phyloP scores from a whole-genome alignment of 2,113 vertebrate species.

The Caranx ignobilis region DNA sequence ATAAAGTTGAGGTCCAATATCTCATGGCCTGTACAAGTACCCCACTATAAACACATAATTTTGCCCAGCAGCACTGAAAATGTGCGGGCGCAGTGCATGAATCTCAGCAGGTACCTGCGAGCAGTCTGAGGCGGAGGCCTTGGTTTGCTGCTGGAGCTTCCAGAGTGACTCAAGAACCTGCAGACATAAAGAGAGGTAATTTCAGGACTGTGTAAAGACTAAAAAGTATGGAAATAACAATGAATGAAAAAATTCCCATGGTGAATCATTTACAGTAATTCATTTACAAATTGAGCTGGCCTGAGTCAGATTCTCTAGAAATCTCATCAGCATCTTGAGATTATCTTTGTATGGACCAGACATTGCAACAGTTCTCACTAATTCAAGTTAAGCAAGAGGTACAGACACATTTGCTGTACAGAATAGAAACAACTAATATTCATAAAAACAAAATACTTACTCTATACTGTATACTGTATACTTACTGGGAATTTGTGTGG shows the following conservation, averaged over 20 bases:
- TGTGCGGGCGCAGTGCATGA: not conserved
- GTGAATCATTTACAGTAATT: not conserved
- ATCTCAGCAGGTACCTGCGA: conserved; percentile 84
- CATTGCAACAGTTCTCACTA: not conserved
- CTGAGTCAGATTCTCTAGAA: not conserved
- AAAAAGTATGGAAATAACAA: not conserved
- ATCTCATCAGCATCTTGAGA: not conserved
- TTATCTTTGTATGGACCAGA: not conserved
- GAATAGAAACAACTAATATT: not conserved
- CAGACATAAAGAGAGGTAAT: not conserved
- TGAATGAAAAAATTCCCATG: not conserved
- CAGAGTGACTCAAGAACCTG: conserved; percentile 93
- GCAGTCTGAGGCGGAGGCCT: conserved; percentile 86
- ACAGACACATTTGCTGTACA: not conserved
- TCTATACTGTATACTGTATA: too few relatives aligned
- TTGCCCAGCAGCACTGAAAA: not conserved
- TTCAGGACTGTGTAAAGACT: accelerated
- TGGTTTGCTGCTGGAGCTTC: conserved; percentile 86
- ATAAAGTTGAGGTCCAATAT: not conserved
- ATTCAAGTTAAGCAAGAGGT: not conserved
- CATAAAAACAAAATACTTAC: not conserved
- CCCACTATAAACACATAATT: not conserved
- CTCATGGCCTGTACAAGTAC: not conserved
- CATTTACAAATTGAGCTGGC: not conserved
- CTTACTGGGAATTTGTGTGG: not conserved